Conservation (phyloP, 2,113 vertebrate species). For the Atrichornis clamosus region DNA sequence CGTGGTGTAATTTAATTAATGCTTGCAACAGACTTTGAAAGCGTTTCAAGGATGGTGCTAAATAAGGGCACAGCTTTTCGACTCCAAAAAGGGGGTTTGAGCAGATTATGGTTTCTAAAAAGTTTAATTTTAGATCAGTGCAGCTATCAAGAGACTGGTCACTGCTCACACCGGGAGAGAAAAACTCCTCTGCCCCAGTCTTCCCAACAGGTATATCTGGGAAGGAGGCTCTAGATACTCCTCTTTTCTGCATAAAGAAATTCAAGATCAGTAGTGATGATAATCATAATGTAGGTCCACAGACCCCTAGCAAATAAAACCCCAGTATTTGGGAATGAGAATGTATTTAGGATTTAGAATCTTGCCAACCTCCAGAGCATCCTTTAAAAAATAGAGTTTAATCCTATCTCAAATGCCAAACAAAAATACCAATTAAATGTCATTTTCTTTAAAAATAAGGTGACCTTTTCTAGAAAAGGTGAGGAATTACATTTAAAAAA, state of each 20-base stretch:
- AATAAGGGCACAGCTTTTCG: not conserved
- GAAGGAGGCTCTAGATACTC: not conserved
- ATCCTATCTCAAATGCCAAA: conserved; percentile 59
- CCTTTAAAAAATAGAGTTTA: not conserved
- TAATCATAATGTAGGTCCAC: not conserved
- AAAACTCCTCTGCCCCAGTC: not conserved
- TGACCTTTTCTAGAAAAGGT: conserved; percentile 45
- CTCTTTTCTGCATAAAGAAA: not conserved
- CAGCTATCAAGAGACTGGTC: not conserved
- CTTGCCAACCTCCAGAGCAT: not conserved
- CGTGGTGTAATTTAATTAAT: conserved; percentile 4
- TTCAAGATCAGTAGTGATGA: not conserved
- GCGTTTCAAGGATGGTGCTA: not conserved
- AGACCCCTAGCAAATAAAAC: not conserved
- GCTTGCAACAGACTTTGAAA: conserved; percentile 23
- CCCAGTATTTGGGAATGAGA: not conserved
- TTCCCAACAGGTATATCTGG: not conserved
- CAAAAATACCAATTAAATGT: conserved; percentile 51
- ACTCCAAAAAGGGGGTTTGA: not conserved
- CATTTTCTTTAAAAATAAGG: conserved; percentile 30
- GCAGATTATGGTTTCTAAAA: not conserved
- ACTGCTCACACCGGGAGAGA: not conserved
- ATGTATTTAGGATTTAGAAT: not conserved
- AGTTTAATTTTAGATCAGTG: not conserved
- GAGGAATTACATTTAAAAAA: not conserved